phyloP scores from a whole-genome alignment of 2,797 vertebrate species.

The Hemibagrus guttatus region DNA sequence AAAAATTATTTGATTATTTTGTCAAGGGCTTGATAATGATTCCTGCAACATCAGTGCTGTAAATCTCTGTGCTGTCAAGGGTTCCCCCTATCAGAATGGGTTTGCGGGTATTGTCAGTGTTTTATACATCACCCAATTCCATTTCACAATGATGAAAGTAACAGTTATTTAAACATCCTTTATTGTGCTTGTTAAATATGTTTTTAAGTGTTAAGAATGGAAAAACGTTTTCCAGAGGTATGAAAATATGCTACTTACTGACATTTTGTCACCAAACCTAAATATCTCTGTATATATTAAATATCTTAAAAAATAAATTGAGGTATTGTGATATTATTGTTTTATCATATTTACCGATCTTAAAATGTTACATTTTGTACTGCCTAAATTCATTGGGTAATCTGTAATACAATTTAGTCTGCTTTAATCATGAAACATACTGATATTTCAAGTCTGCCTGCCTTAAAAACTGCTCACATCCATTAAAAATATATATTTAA shows the following conservation, averaged over 20 bases:
- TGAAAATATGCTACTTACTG: not conserved
- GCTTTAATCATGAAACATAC: not conserved
- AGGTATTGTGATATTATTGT: not conserved
- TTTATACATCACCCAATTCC: not conserved
- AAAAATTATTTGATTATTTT: not conserved
- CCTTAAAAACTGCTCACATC: not conserved
- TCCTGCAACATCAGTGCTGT: not conserved
- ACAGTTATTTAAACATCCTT: not conserved
- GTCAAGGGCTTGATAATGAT: not conserved
- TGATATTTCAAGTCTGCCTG: not conserved
- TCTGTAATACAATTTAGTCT: not conserved
- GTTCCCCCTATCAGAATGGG: not conserved
- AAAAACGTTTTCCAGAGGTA: not conserved
- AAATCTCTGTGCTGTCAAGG: not conserved
- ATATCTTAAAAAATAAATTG: not conserved
- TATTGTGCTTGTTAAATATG: not conserved
- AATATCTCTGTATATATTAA: not conserved
- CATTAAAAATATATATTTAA: not conserved
- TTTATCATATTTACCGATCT: not conserved
- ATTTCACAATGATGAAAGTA: not conserved
- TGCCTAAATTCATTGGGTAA: not conserved
- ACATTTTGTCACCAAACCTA: not conserved
- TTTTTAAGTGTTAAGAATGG: not conserved
- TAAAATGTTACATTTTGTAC: not conserved
- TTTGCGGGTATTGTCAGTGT: not conserved